Evolutionary conservation across 2,797 vertebrate genomes (phyloP).

Genomic region (Botia kubotai): DNA sequence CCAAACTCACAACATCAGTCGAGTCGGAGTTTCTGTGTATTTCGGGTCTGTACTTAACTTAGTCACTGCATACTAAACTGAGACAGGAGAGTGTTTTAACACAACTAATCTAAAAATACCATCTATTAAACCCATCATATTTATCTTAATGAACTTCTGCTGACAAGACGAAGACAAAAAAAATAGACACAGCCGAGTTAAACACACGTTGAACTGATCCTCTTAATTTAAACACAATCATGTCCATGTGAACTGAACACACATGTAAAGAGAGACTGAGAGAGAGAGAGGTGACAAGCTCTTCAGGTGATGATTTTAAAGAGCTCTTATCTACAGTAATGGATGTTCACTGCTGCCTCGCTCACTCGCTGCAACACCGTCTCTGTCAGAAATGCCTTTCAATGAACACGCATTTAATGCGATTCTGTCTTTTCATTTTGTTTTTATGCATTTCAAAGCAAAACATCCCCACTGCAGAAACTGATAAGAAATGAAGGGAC

Average conservation of each 20-base stretch:
- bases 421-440: slow-evolving; percentile 30
- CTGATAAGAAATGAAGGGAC: slow-evolving; percentile 64
- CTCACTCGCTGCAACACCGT: slow-evolving; percentile 44
- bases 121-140: not conserved
- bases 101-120: not conserved
- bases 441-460: slow-evolving; percentile 52
- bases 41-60: too few species aligned
- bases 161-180: not conserved
- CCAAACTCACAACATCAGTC: not conserved
- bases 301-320: slow-evolving; percentile 57
- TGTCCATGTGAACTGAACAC: slow-evolving; percentile 9
- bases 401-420: slow-evolving; percentile 51
- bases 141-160: not conserved
- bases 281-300: not conserved
- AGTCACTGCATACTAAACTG: not conserved
- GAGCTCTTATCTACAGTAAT: slow-evolving; percentile 60
- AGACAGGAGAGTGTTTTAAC: not conserved
- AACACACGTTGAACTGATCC: not conserved
- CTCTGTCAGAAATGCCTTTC: slow-evolving; percentile 41
- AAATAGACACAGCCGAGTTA: not conserved
- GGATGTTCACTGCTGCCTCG: slow-evolving; percentile 36
- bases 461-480: slow-evolving; percentile 49
- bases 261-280: slow-evolving; percentile 25
- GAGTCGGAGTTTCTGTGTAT: too few species aligned
- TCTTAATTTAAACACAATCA: not conserved